Conservation (phyloP, 2,888 invertebrate species). For the Cosmia pyralina region DNA sequence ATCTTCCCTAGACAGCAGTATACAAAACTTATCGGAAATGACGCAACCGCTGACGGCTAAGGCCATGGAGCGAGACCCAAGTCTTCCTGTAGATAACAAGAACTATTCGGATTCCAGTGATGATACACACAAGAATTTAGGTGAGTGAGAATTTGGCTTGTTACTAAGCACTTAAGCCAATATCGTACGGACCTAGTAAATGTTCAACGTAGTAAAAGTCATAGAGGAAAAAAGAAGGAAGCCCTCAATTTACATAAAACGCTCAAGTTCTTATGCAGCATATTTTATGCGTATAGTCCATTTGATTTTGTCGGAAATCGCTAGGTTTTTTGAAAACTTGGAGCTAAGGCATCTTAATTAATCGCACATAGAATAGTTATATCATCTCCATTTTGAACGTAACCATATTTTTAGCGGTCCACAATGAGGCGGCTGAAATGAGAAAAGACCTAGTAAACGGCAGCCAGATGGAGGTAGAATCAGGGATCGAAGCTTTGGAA, state of each 20-base stretch:
- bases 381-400: slow-evolving; percentile 11
- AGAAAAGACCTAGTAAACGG: slow-evolving; percentile 76
- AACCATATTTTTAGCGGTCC: slow-evolving; percentile 64
- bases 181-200: background rate
- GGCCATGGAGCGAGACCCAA: slow-evolving; percentile 78
- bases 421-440: slow-evolving; percentile 77
- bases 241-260: background rate
- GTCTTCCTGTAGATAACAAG: slow-evolving; percentile 76
- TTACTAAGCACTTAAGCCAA: background rate
- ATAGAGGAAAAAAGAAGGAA: background rate
- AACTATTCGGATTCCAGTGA: slow-evolving; percentile 85
- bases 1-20: slow-evolving; percentile 87
- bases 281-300: background rate
- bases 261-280: background rate
- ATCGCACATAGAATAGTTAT: background rate
- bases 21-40: slow-evolving; percentile 87
- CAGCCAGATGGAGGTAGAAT: slow-evolving; percentile 84
- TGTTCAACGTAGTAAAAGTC: background rate
- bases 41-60: slow-evolving; percentile 87
- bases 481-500: slow-evolving; percentile 88
- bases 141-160: slow-evolving; percentile 68
- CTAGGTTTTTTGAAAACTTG: background rate
- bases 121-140: slow-evolving; percentile 87
- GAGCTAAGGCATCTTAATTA: no score
- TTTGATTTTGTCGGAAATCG: background rate